Evolutionary conservation across 2,888 invertebrate species (phyloP).

Genomic region (Caenorhabditis sinica): DNA sequence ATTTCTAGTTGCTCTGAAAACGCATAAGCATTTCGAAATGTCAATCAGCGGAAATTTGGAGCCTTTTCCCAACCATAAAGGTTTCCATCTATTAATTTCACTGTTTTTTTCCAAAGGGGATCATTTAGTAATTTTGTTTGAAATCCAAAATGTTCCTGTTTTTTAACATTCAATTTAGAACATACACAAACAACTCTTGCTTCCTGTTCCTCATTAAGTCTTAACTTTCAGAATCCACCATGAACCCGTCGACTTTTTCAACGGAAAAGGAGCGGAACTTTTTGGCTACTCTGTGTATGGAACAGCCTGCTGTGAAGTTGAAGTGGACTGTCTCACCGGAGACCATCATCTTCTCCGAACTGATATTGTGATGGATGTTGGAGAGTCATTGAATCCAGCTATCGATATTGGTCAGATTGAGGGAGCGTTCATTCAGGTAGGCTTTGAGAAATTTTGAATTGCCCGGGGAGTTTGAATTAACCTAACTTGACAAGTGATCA

Average conservation of each 20-base stretch:
- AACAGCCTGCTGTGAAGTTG: slow-evolving; percentile 92
- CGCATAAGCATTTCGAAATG: too few species aligned
- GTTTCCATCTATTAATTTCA: too few species aligned
- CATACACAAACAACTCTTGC: too few species aligned
- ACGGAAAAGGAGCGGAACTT: slow-evolving; percentile 87
- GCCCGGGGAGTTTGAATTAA: too few species aligned
- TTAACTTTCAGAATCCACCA: slow-evolving; percentile 75
- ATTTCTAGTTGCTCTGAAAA: background rate
- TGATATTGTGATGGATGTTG: slow-evolving; percentile 97
- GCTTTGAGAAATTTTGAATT: too few species aligned
- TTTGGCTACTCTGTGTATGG: slow-evolving; percentile 94
- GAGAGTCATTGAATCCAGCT: slow-evolving; percentile 95
- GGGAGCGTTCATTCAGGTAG: slow-evolving; percentile 91
- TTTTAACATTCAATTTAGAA: background rate
- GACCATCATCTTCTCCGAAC: slow-evolving; percentile 93
- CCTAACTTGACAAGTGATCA: too few species aligned
- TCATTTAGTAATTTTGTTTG: too few species aligned
- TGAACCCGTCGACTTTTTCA: slow-evolving; percentile 78
- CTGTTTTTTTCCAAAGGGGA: too few species aligned
- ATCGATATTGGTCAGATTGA: slow-evolving; percentile 98
- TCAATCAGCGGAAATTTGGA: too few species aligned
- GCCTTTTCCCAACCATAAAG: too few species aligned
- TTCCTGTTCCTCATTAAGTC: too few species aligned
- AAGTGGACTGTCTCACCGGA: slow-evolving; percentile 95
- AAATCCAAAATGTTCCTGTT: too few species aligned